Base-by-base conservation (phyloP, 2,888 invertebrate species). In the Cryptocephalus primarius region DNA sequence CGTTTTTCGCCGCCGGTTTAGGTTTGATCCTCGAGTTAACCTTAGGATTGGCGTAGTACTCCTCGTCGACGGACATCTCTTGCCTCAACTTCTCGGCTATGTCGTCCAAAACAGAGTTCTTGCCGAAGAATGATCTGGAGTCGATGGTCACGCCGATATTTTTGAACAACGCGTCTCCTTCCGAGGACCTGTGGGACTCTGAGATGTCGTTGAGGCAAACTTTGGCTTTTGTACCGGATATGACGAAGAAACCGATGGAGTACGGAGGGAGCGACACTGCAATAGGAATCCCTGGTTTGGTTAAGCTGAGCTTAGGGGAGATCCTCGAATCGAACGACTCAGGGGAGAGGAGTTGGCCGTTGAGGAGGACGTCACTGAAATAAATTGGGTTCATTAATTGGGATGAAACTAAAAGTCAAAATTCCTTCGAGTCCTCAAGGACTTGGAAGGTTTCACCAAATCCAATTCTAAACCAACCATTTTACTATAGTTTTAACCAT, bases 241-340 rank as follows among this genome's bases (percentile, higher is more conserved):
- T 62, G 0, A 86, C 82, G 80, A 85, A 87, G 64, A 88, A 88
- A 0, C 80, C 83, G 40, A 88, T 78, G 0, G 83, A 80, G 58
- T 77, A 76, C 0, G 82, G 72, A 1, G 85, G 84, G 3, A 85
- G 61, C 40, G 73, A 73, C 11, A 87, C 63, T 8, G 76, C 68
- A 3, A 84, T 57, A 1, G 75, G 72, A 76, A 49, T 55, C 59
- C 65, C 64, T 32, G 71, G 69, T 42, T 52, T 48, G 33, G 68
- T 59, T 10, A 57, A 45, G 13, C 70, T 48, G 43, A 68, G 61
- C 0, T 73, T 70, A 22, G 72, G 52, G 9, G 82, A 70, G 14
- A 78, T 76, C 6, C 6, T 22, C 22, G 22, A 22, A 22, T 22
- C 22, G 22, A 22, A 22, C 3, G 22, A 22, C 0, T 79, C 75